Evolutionary conservation across 1,140 invertebrate genomes (phyloP), one percentile per base, ranked within the genome.

Genomic region (Leptinotarsa defecta): DNA sequence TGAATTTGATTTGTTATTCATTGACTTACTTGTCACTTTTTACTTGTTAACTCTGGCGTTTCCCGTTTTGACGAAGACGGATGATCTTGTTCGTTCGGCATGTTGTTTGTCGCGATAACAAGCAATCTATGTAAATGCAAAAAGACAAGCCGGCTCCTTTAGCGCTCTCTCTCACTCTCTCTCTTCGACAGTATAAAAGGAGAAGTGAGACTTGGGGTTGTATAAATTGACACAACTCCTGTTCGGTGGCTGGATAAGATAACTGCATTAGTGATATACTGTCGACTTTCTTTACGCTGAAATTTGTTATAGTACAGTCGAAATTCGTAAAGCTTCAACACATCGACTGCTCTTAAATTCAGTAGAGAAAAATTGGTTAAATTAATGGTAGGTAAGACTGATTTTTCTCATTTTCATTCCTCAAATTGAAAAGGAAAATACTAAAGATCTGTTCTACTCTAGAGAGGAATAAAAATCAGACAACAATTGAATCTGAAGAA

Each of bases 201-300:
- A 19, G 52, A 57, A 57, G 52, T 57, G n/a, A 57, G 0, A 57
- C n/a, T 17, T 57, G 52, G 52, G 52, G 52, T 57, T 57, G 52
- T n/a, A 57, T 57, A n/a, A 57, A 57, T 57, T 57, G 52, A 57
- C 52, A 57, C 52, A 57, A 57, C 52, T 57, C 52, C 13, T 57
- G 52, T 57, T 57, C n/a, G 52, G 52, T 57, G 52, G 52, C 17
- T 57, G 52, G 15, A 57, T 57, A 57, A 57, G 52, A 57, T 57
- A 57, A 57, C 17, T 57, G 52, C 52, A 57, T 57, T 57, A 57
- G 52, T 19, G 13, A 15, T 57, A 17, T 57, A 43, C 34, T 43
- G 52, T 8, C 13, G 52, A 57, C 52, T 57, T 57, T 8, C 6
- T 57, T 13, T 17, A 57, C 52, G 4, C 6, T n/a, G 0, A 57